Conservation (phyloP, 1,140 invertebrate genomes). For the Asobara japonica region DNA sequence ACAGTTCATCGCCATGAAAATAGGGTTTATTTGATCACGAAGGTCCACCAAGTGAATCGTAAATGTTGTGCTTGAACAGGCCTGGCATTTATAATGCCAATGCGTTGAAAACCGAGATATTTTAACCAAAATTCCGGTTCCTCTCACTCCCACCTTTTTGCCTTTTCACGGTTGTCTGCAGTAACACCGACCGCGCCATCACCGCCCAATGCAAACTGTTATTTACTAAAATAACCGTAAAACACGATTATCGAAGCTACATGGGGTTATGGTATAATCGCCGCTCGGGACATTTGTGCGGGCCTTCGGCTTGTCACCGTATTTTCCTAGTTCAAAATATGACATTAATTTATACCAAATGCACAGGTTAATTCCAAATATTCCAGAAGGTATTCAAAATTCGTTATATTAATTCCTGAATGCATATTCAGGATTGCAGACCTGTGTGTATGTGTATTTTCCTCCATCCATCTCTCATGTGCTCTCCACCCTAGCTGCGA, state of each 20-base stretch:
- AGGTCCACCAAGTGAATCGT: slow-evolving; percentile 13
- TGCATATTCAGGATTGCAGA: too few species aligned
- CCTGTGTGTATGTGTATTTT: too few species aligned
- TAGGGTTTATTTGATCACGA: slow-evolving; percentile 20
- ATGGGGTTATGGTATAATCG: background rate
- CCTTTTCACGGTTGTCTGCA: slow-evolving; percentile 3
- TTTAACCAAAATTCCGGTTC: background rate
- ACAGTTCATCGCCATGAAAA: background rate
- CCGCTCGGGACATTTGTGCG: slow-evolving; percentile 13
- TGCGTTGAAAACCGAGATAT: slow-evolving; percentile 1
- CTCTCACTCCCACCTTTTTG: background rate
- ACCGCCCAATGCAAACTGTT: background rate
- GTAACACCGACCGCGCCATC: background rate
- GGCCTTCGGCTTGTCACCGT: slow-evolving; percentile 18
- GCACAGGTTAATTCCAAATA: background rate
- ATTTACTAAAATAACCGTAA: slow-evolving; percentile 33
- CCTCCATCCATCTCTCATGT: too few species aligned
- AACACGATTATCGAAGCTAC: slow-evolving; percentile 23
- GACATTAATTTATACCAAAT: background rate
- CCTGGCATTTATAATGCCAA: slow-evolving; percentile 17
- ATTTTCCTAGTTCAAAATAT: background rate
- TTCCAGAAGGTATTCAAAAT: background rate
- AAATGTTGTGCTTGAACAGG: slow-evolving; percentile 20
- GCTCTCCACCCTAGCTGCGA: too few species aligned
- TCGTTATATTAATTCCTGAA: too few species aligned